Evolutionary conservation across 2,113 vertebrate species (phyloP), one percentile per base, ranked within the genome.

Genomic region (Rousettus leschenaultii): DNA sequence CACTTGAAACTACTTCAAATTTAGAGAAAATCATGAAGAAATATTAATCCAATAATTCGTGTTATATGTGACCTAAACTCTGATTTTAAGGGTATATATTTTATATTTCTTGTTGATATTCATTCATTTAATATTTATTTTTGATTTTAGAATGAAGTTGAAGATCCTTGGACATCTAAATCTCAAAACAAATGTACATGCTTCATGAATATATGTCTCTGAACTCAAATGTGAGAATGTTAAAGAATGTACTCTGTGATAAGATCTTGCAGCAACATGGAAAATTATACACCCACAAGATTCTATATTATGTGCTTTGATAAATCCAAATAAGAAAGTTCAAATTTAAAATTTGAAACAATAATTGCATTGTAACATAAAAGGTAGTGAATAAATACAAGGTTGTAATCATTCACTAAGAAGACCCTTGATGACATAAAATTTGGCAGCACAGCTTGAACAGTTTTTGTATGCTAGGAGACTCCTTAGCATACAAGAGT

Each of bases 311-410:
- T 28, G 28, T 45, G 3, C 13, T 95, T 48, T 73, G 1, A 94
- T 91, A 59, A 66, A 55, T 91, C 51, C 65, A 89, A 95, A 96
- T 45, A 95, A 65, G 16, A 95, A 48, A 24, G 21, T 63, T 35
- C 3, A 97, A 9, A 95, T 96, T 97, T 96, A 93, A 5, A 65
- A 86, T 77, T 68, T 87, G 57, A 84, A 83, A 73, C 2, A 61
- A 35, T 53, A 90, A 93, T 73, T 95, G 83, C 82, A 92, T 92
- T 71, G 51, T 71, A 35, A 43, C n/a, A 95, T 71, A 95, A 84
- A 82, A 48, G 45, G 45, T 48, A 48, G 12, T 48, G 45, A 48
- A 48, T 48, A 48, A 48, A 48, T 48, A 13, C 45, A 48, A 48
- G 45, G 45, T 48, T 48, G 45, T 48, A 48, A 48, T 48, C 45